Evolutionary conservation across 2,113 vertebrate species (phyloP).

Genomic region (Xyliphius kryptos): DNA sequence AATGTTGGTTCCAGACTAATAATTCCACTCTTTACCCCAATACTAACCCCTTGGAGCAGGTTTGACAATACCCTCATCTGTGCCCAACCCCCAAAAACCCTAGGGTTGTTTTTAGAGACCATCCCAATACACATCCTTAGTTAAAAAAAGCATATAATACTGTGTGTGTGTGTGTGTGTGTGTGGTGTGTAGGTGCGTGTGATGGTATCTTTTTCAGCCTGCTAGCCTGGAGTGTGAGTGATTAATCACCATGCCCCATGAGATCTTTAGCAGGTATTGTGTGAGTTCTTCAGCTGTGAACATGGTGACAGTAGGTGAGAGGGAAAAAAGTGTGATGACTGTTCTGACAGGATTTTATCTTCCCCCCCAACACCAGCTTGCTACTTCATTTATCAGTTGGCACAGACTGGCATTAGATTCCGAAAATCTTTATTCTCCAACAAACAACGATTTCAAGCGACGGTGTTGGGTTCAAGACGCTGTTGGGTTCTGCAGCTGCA

Average conservation of each 20-base stretch:
- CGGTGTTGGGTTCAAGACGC: too few species aligned
- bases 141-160: too few species aligned
- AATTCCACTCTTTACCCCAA: too few species aligned
- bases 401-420: too few species aligned
- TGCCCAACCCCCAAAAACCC: slow-evolving; percentile 5
- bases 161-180: not conserved
- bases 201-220: slow-evolving; percentile 11
- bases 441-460: too few species aligned
- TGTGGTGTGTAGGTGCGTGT: too few species aligned
- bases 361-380: too few species aligned
- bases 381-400: too few species aligned
- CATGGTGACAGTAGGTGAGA: slow-evolving; percentile 19
- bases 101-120: slow-evolving; percentile 18
- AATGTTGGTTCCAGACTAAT: too few species aligned
- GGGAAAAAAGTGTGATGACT: slow-evolving; percentile 6
- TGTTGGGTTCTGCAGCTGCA: too few species aligned
- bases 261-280: slow-evolving; percentile 36
- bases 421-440: too few species aligned
- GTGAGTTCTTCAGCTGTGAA: slow-evolving; percentile 24
- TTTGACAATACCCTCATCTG: slow-evolving; percentile 18
- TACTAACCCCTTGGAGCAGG: slow-evolving; percentile 18
- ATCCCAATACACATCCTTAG: slow-evolving; percentile 9
- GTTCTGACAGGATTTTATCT: slow-evolving; percentile 23
- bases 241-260: slow-evolving; percentile 20
- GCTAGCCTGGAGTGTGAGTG: slow-evolving; percentile 26